Conservation (phyloP, 2,113 vertebrate genomes). For the Apodemus sylvaticus region DNA sequence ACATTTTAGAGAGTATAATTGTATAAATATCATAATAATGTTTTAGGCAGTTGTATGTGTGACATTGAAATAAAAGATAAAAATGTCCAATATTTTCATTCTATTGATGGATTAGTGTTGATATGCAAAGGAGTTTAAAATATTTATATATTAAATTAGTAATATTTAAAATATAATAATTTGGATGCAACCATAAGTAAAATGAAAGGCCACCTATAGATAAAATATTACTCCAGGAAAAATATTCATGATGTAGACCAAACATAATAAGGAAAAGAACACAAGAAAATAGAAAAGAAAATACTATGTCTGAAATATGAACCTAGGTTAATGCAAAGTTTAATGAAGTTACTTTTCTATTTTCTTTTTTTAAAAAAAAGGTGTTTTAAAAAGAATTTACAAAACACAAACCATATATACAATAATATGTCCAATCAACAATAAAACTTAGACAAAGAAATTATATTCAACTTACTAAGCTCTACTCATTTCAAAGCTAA, state of each 20-base stretch:
- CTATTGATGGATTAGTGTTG: background rate
- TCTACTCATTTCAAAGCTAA: background rate
- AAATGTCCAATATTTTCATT: background rate
- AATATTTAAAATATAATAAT: background rate
- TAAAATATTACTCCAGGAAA: background rate
- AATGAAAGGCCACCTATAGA: background rate
- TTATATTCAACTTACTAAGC: background rate
- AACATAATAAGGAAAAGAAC: background rate
- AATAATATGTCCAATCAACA: background rate
- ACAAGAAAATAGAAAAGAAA: conserved; percentile 31
- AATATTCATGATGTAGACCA: background rate
- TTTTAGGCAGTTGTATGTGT: background rate
- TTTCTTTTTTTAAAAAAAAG: background rate
- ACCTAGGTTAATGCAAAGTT: background rate
- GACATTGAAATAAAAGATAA: background rate
- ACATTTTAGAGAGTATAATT: background rate
- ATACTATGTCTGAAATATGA: background rate
- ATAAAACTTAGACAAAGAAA: background rate
- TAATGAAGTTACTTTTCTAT: background rate
- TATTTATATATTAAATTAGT: background rate
- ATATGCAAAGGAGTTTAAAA: conserved; percentile 25
- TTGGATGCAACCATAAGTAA: background rate
- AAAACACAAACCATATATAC: background rate
- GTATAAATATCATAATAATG: background rate
- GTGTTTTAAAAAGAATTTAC: background rate